These are phyloP conservation scores for Zygothrica quintamaculata DNA, from an alignment of 2,888 invertebrate species.

Conservation along the genomic window DNA sequence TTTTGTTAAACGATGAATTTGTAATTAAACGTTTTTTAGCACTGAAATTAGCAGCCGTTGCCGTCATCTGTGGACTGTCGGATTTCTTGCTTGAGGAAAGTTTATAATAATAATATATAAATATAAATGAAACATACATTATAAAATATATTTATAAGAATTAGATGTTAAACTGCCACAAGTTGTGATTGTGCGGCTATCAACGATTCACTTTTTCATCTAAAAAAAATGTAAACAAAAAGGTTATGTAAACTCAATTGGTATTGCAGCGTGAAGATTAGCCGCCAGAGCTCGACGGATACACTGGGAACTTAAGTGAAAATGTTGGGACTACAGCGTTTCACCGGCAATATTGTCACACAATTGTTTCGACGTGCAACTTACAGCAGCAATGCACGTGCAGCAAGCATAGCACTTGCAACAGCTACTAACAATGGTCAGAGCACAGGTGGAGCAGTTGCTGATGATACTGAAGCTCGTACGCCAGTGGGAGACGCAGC, in stretches of 20 bases:
- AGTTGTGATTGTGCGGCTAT: not conserved
- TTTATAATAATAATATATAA: constrained; percentile 27
- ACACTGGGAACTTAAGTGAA: constrained; percentile 49
- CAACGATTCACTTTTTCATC: not conserved
- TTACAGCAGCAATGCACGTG: constrained; percentile 71
- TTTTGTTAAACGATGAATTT: constrained; percentile 13
- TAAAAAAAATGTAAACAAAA: constrained; percentile 72
- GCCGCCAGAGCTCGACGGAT: constrained; percentile 26
- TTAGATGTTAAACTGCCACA: not conserved
- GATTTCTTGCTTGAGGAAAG: constrained; percentile 51
- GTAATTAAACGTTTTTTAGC: constrained; percentile 11
- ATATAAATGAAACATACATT: constrained; percentile 25
- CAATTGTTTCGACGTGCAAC: constrained; percentile 69
- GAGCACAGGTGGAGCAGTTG: constrained; percentile 24
- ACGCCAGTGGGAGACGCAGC: constrained; percentile 34
- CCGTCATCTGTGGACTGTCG: constrained; percentile 58
- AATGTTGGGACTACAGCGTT: constrained; percentile 83
- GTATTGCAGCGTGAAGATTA: constrained; percentile 72
- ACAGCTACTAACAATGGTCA: constrained; percentile 55
- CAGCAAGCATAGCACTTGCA: constrained; percentile 61
- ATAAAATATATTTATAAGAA: constrained; percentile 1
- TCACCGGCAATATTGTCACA: constrained; percentile 69
- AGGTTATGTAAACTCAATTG: constrained; percentile 84
- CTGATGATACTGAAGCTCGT: constrained; percentile 39
- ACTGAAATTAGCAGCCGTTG: constrained; percentile 50